Conservation (phyloP, 2,113 vertebrate genomes). For the Mobula birostris region DNA sequence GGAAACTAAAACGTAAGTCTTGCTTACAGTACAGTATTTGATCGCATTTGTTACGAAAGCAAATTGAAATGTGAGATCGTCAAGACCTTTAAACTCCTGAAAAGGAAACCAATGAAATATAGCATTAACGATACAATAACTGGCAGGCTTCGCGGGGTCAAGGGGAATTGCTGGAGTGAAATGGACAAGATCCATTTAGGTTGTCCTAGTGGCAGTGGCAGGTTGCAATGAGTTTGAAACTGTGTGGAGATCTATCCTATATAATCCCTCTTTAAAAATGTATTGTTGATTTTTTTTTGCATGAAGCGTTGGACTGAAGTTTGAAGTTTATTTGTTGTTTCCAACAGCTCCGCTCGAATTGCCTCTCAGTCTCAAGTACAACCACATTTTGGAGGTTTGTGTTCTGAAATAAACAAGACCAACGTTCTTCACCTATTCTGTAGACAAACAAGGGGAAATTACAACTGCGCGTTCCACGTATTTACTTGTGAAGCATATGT, state of each 20-base stretch:
- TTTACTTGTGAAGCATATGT: background rate
- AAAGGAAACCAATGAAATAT: background rate
- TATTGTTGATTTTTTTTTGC: background rate
- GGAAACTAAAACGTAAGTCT: slow-evolving; percentile 27
- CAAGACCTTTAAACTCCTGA: background rate
- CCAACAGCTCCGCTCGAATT: slow-evolving; percentile 48
- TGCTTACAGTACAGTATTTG: background rate
- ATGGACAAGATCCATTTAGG: background rate
- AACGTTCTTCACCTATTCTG: background rate
- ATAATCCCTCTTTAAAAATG: background rate
- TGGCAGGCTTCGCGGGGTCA: background rate
- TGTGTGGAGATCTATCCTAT: background rate
- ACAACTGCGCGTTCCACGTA: background rate
- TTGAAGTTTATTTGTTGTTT: slow-evolving; percentile 15
- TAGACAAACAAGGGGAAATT: background rate
- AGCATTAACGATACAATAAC: background rate
- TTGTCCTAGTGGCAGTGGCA: background rate
- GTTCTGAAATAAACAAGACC: background rate
- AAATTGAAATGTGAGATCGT: background rate
- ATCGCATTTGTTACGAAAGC: background rate
- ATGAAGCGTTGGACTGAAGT: background rate
- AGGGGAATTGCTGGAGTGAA: background rate
- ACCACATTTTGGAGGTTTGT: slow-evolving; percentile 54
- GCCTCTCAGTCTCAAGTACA: slow-evolving; percentile 53
- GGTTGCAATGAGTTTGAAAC: background rate